Conservation (phyloP, 2,888 invertebrate species). For the Habroteleia sp. region DNA sequence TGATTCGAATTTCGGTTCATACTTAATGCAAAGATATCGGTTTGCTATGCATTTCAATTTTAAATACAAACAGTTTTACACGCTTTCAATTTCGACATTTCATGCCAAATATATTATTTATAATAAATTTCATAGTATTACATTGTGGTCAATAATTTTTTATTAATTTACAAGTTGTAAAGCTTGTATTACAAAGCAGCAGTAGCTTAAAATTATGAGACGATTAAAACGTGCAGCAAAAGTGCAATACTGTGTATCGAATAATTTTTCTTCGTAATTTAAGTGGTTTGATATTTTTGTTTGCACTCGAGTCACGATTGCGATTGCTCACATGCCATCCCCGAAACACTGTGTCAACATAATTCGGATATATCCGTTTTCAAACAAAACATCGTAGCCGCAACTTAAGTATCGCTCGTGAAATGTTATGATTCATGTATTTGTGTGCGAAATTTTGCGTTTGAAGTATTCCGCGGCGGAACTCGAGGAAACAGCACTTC, state of each 20-base stretch:
- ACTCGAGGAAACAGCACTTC: slow-evolving; percentile 21
- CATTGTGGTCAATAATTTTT: too few relatives aligned
- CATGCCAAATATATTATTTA: too few relatives aligned
- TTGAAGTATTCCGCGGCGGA: slow-evolving; percentile 18
- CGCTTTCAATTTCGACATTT: too few relatives aligned
- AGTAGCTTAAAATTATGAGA: too few relatives aligned
- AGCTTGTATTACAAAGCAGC: too few relatives aligned
- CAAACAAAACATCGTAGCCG: slow-evolving; percentile 42
- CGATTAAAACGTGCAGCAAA: too few relatives aligned
- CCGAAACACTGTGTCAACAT: slow-evolving; percentile 42
- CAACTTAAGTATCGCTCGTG: slow-evolving; percentile 35
- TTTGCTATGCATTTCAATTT: too few relatives aligned
- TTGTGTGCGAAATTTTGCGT: slow-evolving; percentile 35
- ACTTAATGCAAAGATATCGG: too few relatives aligned
- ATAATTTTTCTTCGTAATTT: slow-evolving; percentile 5
- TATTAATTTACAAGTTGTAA: too few relatives aligned
- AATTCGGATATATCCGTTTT: slow-evolving; percentile 42
- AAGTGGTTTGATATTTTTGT: slow-evolving; percentile 12
- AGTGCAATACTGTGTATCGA: not conserved
- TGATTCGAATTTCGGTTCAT: too few relatives aligned
- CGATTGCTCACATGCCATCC: slow-evolving; percentile 31
- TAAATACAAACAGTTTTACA: too few relatives aligned
- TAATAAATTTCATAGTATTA: too few relatives aligned
- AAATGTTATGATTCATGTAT: slow-evolving; percentile 54
- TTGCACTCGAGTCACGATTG: slow-evolving; percentile 16